Evolutionary conservation across 2,888 invertebrate genomes (phyloP), one percentile per base, ranked within the genome.

Genomic region (Digitonthophagus gazella): DNA sequence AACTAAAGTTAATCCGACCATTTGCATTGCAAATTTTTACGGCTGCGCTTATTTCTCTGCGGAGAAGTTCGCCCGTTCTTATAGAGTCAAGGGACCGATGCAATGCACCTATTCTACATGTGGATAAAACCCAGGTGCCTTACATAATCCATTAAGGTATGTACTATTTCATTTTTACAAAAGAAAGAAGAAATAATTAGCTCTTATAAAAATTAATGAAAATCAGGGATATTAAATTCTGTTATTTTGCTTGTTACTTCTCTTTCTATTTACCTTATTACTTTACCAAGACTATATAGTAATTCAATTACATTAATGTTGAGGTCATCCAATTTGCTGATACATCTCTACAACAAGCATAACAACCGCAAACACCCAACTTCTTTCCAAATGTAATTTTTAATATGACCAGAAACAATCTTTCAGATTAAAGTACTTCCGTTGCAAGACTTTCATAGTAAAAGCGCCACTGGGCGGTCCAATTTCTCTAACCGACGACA

Each of bases 21-120:
- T 61, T 61, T 61, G 61, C 61, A 61, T 16, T 61, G 61, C 61
- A 61, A 61, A 61, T 61, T 61, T 61, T 61, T 61, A 61, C 61
- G 61, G 20, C 61, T 44, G 28, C 28, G 28, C 28, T 44, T 44
- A 44, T 44, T 44, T 44, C 28, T 44, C 28, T 44, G 28, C 28
- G 28, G 28, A 44, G 28, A 11, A 6, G 11, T n/a, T 11, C 28
- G 6, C 28, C 6, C 8, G 28, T 44, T 44, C 28, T 44, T 44
- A 44, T 44, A 44, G 3, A 44, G 28, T 44, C 28, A 44, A 44
- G 28, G 28, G 28, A 44, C 28, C 28, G 28, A 44, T 44, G 28
- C 28, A 44, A 44, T 44, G 28, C 28, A 44, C 28, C 28, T 44
- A 44, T 44, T 44, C 28, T 44, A 44, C 28, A 44, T 44, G 28